Evolutionary conservation across 2,797 vertebrate genomes (phyloP).

Genomic region (Tympanoctomys barrerae): DNA sequence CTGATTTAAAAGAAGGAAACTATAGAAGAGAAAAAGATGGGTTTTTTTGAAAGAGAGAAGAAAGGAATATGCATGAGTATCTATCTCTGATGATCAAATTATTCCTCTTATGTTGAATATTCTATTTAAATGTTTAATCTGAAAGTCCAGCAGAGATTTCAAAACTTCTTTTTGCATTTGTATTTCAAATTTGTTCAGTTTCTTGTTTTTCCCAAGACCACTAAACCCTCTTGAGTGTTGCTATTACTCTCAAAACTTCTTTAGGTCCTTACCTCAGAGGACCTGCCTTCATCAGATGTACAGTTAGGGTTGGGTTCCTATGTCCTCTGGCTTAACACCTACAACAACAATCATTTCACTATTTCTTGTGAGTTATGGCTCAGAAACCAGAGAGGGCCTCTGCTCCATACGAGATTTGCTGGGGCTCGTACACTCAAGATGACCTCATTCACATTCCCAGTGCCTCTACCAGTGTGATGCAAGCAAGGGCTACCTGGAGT

Average conservation of each 20-base stretch:
- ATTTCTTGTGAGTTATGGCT: neutral
- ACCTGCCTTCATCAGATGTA: neutral
- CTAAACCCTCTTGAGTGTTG: neutral
- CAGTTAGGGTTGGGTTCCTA: neutral
- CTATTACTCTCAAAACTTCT: neutral
- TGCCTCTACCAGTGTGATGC: neutral
- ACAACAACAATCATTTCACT: neutral
- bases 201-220: slow-evolving; percentile 24
- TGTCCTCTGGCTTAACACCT: neutral
- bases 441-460: neutral
- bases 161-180: neutral
- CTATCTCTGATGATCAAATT: neutral
- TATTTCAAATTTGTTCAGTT: neutral
- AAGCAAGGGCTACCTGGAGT: neutral
- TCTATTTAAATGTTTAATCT: slow-evolving; percentile 45
- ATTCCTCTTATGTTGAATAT: slow-evolving; percentile 17
- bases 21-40: neutral
- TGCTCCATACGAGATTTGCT: neutral
- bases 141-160: neutral
- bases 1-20: neutral
- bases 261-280: neutral
- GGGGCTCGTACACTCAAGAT: neutral
- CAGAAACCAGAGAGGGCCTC: neutral
- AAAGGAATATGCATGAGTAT: neutral
- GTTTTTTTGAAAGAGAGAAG: neutral